Evolutionary conservation across 2,797 vertebrate species (phyloP), one percentile per base, ranked within the genome.

Genomic region (Mareca penelope): DNA sequence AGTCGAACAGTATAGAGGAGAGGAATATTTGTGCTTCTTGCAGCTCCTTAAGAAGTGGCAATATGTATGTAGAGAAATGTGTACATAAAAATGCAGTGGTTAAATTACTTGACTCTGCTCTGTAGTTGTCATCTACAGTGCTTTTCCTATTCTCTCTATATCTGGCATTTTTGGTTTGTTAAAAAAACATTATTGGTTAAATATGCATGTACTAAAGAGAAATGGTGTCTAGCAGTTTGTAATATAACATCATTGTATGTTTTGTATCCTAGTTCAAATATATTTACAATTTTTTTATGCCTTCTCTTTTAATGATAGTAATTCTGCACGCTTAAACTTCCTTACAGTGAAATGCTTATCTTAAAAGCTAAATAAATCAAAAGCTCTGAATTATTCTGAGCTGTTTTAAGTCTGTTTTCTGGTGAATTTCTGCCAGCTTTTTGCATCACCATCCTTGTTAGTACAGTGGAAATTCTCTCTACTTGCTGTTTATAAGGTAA

Each of bases 251-350:
- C 53, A 60, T 44, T 89, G 19, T 85, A 6, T 69, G 15, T 93
- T 88, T 50, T 39, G 28, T 44, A 50, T 64, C 44, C 3, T 89
- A 83, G 44, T 83, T 95, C 57, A 68, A 50, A 80, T 85, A 24
- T 77, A 85, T 91, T 89, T 85, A 68, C 53, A 91, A 39, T 24
- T 13, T 22, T 63, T 59, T 88, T 55, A 42, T 55, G 24, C 21
- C 7, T 92, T 93, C n/a, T 42, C 44, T 87, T 88, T 70, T 94
- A 91, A 94, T 83, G 61, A 28, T 35, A 83, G 60, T 85, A 80
- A 64, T 89, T 85, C 64, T 3, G 0, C 87, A 60, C 15, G 21
- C 18, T 82, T 75, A 61, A 93, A 85, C 21, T 82, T 86, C 19
- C n/a, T 92, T 82, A 24, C n/a, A 85, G 24, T 64, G 22, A 71